Evolutionary conservation across 2,797 vertebrate genomes (phyloP).

Genomic region (Lepilemur ruficaudatus): DNA sequence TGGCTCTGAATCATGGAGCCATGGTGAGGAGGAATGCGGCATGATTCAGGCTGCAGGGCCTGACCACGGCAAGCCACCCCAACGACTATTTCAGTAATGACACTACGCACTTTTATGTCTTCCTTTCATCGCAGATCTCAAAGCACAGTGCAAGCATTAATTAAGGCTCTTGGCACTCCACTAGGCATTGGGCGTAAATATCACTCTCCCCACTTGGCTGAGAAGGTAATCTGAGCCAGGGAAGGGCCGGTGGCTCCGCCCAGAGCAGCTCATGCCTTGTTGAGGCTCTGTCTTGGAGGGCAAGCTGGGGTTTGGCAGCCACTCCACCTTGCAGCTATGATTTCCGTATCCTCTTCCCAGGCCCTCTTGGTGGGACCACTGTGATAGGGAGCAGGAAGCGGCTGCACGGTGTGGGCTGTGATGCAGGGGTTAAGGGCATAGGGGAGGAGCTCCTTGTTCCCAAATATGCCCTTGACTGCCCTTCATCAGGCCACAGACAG

Average conservation of each 20-base stretch:
- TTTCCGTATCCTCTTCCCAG: not conserved
- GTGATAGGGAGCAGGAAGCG: not conserved
- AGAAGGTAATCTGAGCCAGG: slow-evolving; percentile 39
- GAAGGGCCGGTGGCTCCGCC: not conserved
- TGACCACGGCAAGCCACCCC: slow-evolving; percentile 42
- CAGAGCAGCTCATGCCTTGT: not conserved
- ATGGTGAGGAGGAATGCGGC: not conserved
- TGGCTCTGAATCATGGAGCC: slow-evolving; percentile 28
- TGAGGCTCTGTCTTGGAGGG: not conserved
- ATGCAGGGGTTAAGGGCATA: not conserved
- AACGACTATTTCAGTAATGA: slow-evolving; percentile 63
- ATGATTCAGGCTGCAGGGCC: slow-evolving; percentile 61
- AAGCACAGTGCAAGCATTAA: slow-evolving; percentile 67
- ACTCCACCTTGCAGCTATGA: not conserved
- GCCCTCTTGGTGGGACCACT: no score
- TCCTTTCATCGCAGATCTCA: slow-evolving; percentile 71
- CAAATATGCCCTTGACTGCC: no score
- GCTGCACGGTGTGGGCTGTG: not conserved
- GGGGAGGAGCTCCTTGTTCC: not conserved
- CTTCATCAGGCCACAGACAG: no score
- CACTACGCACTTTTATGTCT: slow-evolving; percentile 58
- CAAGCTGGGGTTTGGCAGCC: not conserved
- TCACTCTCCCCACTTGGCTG: slow-evolving; percentile 40
- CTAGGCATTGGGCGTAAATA: slow-evolving; percentile 42
- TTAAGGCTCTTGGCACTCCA: slow-evolving; percentile 58